Conservation (phyloP, 2,113 vertebrate species). For the Austrofundulus limnaeus region DNA sequence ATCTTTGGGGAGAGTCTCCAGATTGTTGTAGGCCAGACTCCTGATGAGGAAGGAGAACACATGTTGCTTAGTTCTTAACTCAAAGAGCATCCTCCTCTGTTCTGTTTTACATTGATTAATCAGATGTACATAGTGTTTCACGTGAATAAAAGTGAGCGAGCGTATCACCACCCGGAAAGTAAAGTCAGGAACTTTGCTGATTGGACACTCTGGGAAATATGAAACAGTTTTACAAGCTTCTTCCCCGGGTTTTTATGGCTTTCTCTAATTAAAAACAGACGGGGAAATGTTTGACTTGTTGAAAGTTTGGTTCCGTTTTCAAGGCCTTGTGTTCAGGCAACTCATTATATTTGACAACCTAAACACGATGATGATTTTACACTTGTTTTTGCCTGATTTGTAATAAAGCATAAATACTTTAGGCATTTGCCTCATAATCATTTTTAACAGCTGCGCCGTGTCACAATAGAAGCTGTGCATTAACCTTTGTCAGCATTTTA, state of each 20-base stretch:
- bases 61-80: background rate
- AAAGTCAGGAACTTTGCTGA: slow-evolving; percentile 38
- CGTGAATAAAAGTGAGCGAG: slow-evolving; percentile 1
- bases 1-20: slow-evolving; percentile 95
- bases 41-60: slow-evolving; percentile 70
- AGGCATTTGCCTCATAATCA: slow-evolving; percentile 24
- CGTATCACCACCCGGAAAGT: slow-evolving; percentile 34
- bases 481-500: slow-evolving; percentile 32
- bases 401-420: background rate
- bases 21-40: slow-evolving; percentile 98
- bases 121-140: background rate
- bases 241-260: slow-evolving; percentile 40
- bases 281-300: background rate
- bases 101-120: too few relatives aligned
- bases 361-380: too few relatives aligned
- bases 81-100: background rate
- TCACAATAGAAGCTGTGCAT: slow-evolving; percentile 28
- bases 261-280: slow-evolving; percentile 21
- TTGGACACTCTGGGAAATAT: slow-evolving; percentile 55
- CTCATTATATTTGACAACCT: background rate
- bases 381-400: background rate
- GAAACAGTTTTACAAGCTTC: slow-evolving; percentile 57
- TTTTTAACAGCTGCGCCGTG: slow-evolving; percentile 39
- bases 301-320: background rate
- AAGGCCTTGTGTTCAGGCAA: background rate